These are phyloP conservation scores for Emys orbicularis DNA, from an alignment of 2,797 vertebrate species.

Conservation along the genomic window DNA sequence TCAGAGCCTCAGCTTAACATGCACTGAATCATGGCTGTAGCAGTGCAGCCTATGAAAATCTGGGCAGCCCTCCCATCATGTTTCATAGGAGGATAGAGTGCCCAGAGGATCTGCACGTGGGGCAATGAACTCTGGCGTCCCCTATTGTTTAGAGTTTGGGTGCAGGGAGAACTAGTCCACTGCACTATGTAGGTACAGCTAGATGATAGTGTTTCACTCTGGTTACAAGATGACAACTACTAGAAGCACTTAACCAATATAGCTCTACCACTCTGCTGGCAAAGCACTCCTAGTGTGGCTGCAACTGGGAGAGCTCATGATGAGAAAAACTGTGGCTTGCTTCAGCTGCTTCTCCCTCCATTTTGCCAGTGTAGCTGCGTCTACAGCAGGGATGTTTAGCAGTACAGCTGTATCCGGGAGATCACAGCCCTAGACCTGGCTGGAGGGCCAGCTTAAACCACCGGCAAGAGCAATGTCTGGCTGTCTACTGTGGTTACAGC, in stretches of 20 bases:
- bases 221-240: neutral
- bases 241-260: neutral
- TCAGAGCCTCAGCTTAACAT: neutral
- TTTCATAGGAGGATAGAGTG: neutral
- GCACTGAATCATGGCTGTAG: neutral
- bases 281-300: neutral
- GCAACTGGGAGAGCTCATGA: neutral
- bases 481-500: too few species aligned
- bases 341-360: neutral
- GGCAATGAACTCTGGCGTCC: neutral
- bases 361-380: neutral
- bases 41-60: neutral
- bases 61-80: fast-evolving
- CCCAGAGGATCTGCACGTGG: neutral
- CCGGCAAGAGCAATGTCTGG: neutral
- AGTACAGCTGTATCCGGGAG: neutral
- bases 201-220: neutral
- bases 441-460: neutral
- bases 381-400: neutral
- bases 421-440: neutral
- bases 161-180: neutral
- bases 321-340: neutral
- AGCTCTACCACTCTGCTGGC: neutral
- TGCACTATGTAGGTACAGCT: neutral
- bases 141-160: neutral